Evolutionary conservation across 2,797 vertebrate genomes (phyloP).

Genomic region (Furcifer pardalis): DNA sequence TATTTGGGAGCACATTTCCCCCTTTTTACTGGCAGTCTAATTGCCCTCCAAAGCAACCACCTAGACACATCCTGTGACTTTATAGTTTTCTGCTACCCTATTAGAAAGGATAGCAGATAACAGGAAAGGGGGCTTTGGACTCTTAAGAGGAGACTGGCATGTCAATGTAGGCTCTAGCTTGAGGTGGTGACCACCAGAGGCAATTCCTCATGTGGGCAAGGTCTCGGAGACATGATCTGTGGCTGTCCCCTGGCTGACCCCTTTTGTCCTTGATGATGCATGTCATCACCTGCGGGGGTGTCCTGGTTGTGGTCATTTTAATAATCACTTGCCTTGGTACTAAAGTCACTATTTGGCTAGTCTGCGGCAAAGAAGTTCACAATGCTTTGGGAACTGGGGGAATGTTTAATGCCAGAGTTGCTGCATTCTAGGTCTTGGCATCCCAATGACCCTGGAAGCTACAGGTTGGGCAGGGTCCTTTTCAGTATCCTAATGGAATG

Average conservation of each 20-base stretch:
- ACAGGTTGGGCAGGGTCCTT: not conserved
- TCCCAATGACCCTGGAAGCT: not conserved
- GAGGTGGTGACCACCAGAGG: not conserved
- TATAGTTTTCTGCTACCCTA: not conserved
- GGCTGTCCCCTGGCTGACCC: conserved; percentile 1
- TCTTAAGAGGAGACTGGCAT: not conserved
- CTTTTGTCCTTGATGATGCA: conserved; percentile 22
- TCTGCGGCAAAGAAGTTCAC: conserved; percentile 1
- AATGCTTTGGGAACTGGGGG: not conserved
- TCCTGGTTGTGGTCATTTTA: conserved; percentile 15
- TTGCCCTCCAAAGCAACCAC: not conserved
- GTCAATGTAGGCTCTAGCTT: not conserved
- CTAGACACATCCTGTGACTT: not conserved
- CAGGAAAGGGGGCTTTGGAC: not conserved
- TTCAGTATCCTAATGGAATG: not conserved
- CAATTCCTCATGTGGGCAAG: not conserved
- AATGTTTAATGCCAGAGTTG: not conserved
- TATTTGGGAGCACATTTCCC: not conserved
- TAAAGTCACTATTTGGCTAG: conserved; percentile 15
- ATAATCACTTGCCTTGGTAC: conserved; percentile 10
- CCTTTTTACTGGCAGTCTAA: not conserved
- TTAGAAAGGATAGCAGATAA: not conserved
- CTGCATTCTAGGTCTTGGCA: not conserved
- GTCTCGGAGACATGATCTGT: accelerated
- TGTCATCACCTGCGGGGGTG: not conserved